A percentile compares a stretch with the other conserved stretches of the same genome.
phyloP scores from a whole-genome alignment of 2,888 invertebrate genomes.

The Boloria selene region DNA sequence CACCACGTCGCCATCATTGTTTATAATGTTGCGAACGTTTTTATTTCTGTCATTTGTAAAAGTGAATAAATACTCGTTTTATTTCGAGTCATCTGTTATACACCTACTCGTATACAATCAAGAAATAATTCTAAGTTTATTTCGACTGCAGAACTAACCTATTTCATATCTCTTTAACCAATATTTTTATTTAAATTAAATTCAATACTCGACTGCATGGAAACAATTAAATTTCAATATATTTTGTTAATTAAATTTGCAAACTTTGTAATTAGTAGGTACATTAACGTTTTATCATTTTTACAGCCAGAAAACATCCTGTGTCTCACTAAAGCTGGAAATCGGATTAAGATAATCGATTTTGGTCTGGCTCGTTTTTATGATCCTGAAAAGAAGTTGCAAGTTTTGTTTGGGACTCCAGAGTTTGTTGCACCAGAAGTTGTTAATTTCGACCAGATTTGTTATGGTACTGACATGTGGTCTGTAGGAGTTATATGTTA shows the following conservation, averaged over 20 bases:
- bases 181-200: too few species aligned
- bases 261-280: too few species aligned
- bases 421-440: slow-evolving; percentile 99
- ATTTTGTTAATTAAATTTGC: too few species aligned
- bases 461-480: slow-evolving; percentile 99
- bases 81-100: slow-evolving; percentile 21
- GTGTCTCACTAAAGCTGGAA: slow-evolving; percentile 97
- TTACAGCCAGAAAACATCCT: slow-evolving; percentile 98
- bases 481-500: slow-evolving; percentile 99
- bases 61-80: slow-evolving; percentile 16
- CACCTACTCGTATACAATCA: slow-evolving; percentile 6
- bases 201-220: too few species aligned
- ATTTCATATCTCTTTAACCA: too few species aligned
- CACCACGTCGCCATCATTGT: slow-evolving; percentile 45
- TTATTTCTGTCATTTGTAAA: slow-evolving; percentile 39
- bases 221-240: too few species aligned
- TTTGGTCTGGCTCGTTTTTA: slow-evolving; percentile 97
- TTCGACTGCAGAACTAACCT: too few species aligned
- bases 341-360: slow-evolving; percentile 99
- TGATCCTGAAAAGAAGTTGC: slow-evolving; percentile 94
- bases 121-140: background rate
- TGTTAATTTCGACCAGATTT: slow-evolving; percentile 98
- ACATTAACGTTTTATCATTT: too few species aligned
- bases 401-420: slow-evolving; percentile 98
- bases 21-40: slow-evolving; percentile 45